Conservation (phyloP, 2,888 invertebrate species). For the Leucophenga maculata region DNA sequence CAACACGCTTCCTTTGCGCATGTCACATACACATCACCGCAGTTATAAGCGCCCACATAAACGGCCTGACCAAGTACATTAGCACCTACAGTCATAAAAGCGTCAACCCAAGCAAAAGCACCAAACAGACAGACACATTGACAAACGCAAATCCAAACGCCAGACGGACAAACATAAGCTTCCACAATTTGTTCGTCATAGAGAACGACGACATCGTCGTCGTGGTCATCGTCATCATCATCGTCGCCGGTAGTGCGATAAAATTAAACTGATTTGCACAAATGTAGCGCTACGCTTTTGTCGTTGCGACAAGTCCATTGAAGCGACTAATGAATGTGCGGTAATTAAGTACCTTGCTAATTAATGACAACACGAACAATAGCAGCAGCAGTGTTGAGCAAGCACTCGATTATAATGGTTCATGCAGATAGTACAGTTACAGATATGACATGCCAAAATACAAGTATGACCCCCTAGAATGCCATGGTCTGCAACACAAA, state of each 20-base stretch:
- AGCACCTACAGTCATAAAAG: constrained; percentile 45
- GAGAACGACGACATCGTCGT: no score
- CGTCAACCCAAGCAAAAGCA: neutral
- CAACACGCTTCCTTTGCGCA: constrained; percentile 32
- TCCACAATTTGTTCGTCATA: no score
- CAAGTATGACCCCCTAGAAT: no score
- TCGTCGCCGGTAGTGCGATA: neutral
- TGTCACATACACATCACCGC: constrained; percentile 21
- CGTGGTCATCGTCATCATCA: no score
- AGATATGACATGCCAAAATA: constrained; percentile 8
- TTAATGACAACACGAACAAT: constrained; percentile 66
- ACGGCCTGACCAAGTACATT: constrained; percentile 43
- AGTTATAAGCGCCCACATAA: neutral
- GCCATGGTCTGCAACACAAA: neutral
- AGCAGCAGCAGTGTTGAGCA: constrained; percentile 30
- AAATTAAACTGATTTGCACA: constrained; percentile 9
- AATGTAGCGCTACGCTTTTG: neutral
- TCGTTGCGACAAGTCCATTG: constrained; percentile 48
- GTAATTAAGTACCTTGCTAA: constrained; percentile 73
- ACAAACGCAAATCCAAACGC: neutral
- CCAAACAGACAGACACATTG: constrained; percentile 23
- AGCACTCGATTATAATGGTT: constrained; percentile 29
- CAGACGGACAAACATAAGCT: no score
- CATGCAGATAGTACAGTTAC: neutral
- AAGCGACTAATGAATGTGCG: constrained; percentile 69